Evolutionary conservation across 2,113 vertebrate genomes (phyloP).

Genomic region (Hyaena hyaena): DNA sequence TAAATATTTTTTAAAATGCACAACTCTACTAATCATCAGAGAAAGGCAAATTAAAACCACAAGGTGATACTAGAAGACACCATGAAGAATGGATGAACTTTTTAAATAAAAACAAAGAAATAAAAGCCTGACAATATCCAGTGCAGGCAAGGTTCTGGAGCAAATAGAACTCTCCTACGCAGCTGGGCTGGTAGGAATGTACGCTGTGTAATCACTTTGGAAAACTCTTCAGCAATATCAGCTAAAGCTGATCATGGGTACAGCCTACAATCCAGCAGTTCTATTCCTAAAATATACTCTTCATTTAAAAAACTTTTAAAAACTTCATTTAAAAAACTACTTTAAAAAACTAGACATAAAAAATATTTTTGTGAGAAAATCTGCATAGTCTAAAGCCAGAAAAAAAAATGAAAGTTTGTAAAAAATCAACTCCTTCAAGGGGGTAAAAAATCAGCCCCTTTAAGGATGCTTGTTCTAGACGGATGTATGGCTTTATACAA

Average conservation of each 20-base stretch:
- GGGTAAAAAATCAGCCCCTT: not conserved
- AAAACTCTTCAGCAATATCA: not conserved
- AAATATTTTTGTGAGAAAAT: not conserved
- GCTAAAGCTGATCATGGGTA: not conserved
- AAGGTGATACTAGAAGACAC: not conserved
- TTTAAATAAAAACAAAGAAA: not conserved
- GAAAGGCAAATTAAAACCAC: not conserved
- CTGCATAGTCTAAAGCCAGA: not conserved
- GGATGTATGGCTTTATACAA: not conserved
- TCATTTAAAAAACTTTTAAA: too few species aligned
- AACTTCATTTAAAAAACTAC: too few species aligned
- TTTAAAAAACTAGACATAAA: not conserved
- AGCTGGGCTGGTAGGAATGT: not conserved
- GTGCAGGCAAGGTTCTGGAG: not conserved
- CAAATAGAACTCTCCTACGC: not conserved
- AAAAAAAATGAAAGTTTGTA: not conserved
- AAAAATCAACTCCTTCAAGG: not conserved
- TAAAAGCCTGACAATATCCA: not conserved
- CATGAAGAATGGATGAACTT: not conserved
- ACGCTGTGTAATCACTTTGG: not conserved
- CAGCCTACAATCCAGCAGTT: not conserved
- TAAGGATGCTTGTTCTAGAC: not conserved
- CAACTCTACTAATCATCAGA: not conserved
- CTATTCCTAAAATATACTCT: not conserved
- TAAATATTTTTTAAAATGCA: not conserved